Evolutionary conservation across 1,140 invertebrate species (phyloP), one percentile per base, ranked within the genome.

Genomic region (Holcopasites calliopsidis): DNA sequence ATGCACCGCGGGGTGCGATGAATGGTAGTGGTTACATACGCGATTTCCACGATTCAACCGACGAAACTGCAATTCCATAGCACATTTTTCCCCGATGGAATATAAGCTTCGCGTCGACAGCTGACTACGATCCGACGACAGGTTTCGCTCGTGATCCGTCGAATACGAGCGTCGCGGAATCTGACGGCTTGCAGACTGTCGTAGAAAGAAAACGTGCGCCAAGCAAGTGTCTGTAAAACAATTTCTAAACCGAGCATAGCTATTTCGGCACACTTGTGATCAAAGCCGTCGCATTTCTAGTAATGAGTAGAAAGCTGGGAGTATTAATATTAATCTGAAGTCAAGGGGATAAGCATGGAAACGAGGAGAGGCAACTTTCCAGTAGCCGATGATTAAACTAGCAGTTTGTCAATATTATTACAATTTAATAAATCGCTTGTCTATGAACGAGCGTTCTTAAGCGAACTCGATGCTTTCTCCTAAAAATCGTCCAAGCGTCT

Each of bases 241-340:
- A 38, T 52, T 64, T 35, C 4, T 31, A 33, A 44, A 10, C 26
- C 47, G 13, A 62, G 44, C 52, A 35, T 1, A 10, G n/a, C 11
- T 31, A 31, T 72, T 60, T 50, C 33, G 10, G 10, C 42, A 44
- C 13, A 26, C 8, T 47, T 3, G n/a, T 33, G 38, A 62, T 65
- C 57, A 18, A 33, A n/a, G 35, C 10, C 35, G 23, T 23, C 33
- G 38, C n/a, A n/a, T 77, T 77, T 49, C 47, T 62, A 49, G 61
- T 44, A 70, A 82, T 44, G 38, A 58, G 54, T 82, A 77, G 79
- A 82, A 81, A 82, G 78, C 72, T 61, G 40, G 31, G 31, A 72
- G 13, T 58, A 26, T 42, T 60, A 60, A 42, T 54, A 47, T 69
- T 82, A 82, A 74, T 73, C 31, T n/a, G 13, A 49, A 18, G 61